Conservation (phyloP, 2,113 vertebrate species). For the Chelonoidis abingdonii region DNA sequence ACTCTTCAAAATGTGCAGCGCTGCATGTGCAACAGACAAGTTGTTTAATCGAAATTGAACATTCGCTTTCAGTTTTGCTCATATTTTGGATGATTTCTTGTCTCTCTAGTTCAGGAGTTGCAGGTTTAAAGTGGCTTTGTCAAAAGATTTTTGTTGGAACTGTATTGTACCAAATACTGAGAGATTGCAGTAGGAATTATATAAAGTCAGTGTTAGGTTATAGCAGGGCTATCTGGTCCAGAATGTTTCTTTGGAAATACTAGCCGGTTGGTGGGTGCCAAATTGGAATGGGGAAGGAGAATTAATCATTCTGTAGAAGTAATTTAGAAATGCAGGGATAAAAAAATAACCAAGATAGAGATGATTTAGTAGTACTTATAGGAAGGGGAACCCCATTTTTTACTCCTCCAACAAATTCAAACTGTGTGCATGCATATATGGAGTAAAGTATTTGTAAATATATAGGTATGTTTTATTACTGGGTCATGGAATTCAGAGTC, state of each 20-base stretch:
- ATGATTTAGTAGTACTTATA: neutral
- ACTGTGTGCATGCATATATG: neutral
- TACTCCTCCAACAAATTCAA: neutral
- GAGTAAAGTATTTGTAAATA: neutral
- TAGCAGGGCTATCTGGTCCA: accelerated
- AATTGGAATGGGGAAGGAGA: neutral
- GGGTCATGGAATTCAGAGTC: neutral
- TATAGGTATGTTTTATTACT: neutral
- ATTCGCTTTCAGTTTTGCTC: neutral
- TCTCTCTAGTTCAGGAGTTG: neutral
- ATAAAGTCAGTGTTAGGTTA: neutral
- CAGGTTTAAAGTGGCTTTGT: neutral
- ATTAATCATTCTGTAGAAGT: neutral
- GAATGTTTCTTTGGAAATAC: neutral
- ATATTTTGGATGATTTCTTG: neutral
- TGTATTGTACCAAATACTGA: accelerated
- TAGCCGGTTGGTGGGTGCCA: neutral
- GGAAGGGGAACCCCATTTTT: neutral
- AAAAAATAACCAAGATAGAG: neutral
- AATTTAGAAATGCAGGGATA: neutral
- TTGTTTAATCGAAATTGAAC: accelerated
- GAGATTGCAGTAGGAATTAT: accelerated
- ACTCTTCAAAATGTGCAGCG: neutral
- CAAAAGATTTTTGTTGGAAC: neutral
- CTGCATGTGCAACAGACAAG: neutral